These are phyloP conservation scores for Sibirionetta formosa DNA, from an alignment of 2,797 vertebrate genomes.

Conservation along the genomic window DNA sequence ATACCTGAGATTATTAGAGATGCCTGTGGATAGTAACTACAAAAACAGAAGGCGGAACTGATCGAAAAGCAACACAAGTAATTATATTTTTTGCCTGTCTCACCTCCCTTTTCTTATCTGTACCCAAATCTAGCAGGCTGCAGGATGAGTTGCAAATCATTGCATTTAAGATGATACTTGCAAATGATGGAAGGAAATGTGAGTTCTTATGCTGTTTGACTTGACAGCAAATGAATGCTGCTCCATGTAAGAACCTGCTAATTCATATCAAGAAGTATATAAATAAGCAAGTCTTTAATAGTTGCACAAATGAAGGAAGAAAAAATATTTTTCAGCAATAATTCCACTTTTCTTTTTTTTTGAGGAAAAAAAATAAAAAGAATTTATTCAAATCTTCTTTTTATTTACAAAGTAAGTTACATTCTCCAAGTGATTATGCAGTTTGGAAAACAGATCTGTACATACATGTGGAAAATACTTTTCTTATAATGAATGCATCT, in stretches of 20 bases:
- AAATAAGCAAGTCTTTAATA: not conserved
- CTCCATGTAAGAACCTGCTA: not conserved
- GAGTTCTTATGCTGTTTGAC: not conserved
- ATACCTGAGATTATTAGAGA: not conserved
- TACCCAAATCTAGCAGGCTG: not conserved
- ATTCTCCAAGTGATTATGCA: not conserved
- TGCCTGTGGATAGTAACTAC: not conserved
- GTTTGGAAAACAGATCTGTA: constrained; percentile 3
- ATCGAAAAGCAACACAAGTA: not conserved
- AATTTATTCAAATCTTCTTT: not conserved
- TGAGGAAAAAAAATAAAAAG: not conserved
- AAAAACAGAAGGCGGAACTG: not conserved
- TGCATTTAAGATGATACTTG: not conserved
- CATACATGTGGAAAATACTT: not conserved
- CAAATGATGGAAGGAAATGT: not conserved
- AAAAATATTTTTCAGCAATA: constrained; percentile 5
- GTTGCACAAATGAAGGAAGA: not conserved
- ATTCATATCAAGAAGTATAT: not conserved
- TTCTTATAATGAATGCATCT: constrained; percentile 24
- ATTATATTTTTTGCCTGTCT: not conserved
- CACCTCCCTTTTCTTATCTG: not conserved
- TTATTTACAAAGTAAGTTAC: not conserved
- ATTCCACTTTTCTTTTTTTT: not conserved
- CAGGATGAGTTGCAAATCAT: not conserved
- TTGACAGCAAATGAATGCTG: not conserved